Base-by-base conservation (phyloP, 2,888 invertebrate genomes). In the Siphonodentalium dalli region DNA sequence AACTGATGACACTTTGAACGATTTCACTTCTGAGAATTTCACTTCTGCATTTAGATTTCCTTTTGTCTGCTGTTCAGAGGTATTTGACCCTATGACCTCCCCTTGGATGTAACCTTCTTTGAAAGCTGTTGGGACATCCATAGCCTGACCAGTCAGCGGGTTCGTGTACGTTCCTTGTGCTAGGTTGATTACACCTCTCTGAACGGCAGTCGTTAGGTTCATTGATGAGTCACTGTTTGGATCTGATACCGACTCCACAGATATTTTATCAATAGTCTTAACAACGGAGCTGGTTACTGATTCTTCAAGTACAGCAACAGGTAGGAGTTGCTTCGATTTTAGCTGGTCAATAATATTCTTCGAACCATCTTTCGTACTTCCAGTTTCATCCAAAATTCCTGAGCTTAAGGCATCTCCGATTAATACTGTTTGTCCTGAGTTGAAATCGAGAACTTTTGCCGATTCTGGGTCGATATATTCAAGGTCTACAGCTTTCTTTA, bases 81-180 rank as follows among this genome's bases (percentile, higher is more conserved):
- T 59, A 18, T 71, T 59, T 53, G 64, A 71, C 37, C 72, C 73
- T 20, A 72, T 49, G 18, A 74, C 63, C 28, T 68, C 63, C 6
- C 74, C 76, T 43, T 66, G 63, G 26, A 78, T 67, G 37, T 69
- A 87, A 49, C 93, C 93, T 63, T 90, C 86, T 42, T 88, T 86
- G 20, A 96, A 85, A 0, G 96, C 96, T 82, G 93, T 89, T 49
- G 88, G 87, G 50, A 98, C 89, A 8, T 87, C 89, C 13, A 96
- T 74, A 2, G 88, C 81, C 66, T 92, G 89, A 38, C 94, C 92
- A 56, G 90, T 87, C 71, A 90, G 87, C 2, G 91, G 90, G 83
- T 97, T 94, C 2, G 88, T 83, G 54, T 96, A 89, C 63, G 87
- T 86, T 18, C 95, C 95, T 51, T 79, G 79, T 54, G 75, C 74